Evolutionary conservation across 2,888 invertebrate species (phyloP), one percentile per base, ranked within the genome.

Genomic region (Lordiphosa andalusiaca): DNA sequence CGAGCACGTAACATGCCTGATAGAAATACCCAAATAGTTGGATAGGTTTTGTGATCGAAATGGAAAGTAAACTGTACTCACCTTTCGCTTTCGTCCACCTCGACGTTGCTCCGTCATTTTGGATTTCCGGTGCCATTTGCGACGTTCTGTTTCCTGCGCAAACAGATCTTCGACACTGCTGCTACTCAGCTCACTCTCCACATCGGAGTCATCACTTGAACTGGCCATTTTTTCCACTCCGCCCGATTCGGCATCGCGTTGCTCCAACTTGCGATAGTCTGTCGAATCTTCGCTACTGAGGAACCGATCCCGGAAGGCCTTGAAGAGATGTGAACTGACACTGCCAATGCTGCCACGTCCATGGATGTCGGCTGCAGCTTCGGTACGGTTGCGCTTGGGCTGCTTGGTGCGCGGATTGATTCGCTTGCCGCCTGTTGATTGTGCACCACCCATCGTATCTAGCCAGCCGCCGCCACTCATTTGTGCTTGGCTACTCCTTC

Each of bases 141-240:
- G 57, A 3, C 67, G 71, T 33, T 64, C 81, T 6, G 72, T 66
- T 38, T 69, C 71, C n/a, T 51, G 47, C 25, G 58, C 63, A 40
- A 85, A 87, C 6, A 87, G 61, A 71, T 87, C 81, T 44, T 87
- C 87, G n/a, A 71, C 71, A 55, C 85, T 86, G 73, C 80, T 86
- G 55, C 69, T 75, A 59, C 68, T 73, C 16, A 54, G 67, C 35
- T 51, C 53, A 41, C 59, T 77, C 16, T 66, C 68, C 47, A 55
- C 65, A 7, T 61, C 71, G 10, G 65, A 68, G 37, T 65, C 74
- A 33, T 30, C 69, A 40, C 44, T 61, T 6, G 60, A 55, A 4
- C 52, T 67, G 37, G 44, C 50, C 4, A 42, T 65, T 36, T 40
- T 48, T 2, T 37, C 46, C 7, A 21, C 3, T n/a, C 41, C 53